Conservation (phyloP, 2,113 vertebrate species). For the Kryptolebias marmoratus region DNA sequence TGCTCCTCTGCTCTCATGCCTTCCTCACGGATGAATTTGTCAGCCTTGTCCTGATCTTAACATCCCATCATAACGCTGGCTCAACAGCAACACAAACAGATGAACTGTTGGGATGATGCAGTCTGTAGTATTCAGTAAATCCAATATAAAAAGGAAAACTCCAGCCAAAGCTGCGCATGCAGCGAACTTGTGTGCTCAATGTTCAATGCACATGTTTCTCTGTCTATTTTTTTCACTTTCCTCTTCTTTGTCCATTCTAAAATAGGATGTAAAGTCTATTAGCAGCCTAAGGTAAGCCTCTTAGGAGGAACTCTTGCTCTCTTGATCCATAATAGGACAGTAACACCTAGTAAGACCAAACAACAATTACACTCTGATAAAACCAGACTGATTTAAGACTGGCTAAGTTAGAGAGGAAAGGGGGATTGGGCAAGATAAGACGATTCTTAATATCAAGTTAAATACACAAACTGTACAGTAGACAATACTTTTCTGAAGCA, state of each 20-base stretch:
- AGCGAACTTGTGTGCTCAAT: neutral
- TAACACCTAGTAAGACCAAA: conserved; percentile 40
- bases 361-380: conserved; percentile 43
- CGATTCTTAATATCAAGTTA: conserved; percentile 10
- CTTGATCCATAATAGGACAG: conserved; percentile 49
- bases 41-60: conserved; percentile 20
- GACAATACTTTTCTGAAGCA: neutral
- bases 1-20: conserved; percentile 29
- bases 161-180: neutral
- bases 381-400: conserved; percentile 39
- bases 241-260: conserved; percentile 54
- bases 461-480: conserved; percentile 4
- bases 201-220: neutral
- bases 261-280: conserved; percentile 76
- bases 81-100: conserved; percentile 40
- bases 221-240: conserved; percentile 29
- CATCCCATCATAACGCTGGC: conserved; percentile 46
- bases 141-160: neutral
- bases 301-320: conserved; percentile 66
- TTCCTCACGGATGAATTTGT: conserved; percentile 39
- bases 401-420: conserved; percentile 32
- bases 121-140: neutral
- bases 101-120: conserved; percentile 25
- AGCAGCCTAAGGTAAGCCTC: conserved; percentile 77
- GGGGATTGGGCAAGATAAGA: conserved; percentile 27